Percentiles rank a stretch among this genome's conserved stretches.
phyloP scores from a whole-genome alignment of 92 coral and sea anemone species.

The Epizoanthus illoricatus region DNA sequence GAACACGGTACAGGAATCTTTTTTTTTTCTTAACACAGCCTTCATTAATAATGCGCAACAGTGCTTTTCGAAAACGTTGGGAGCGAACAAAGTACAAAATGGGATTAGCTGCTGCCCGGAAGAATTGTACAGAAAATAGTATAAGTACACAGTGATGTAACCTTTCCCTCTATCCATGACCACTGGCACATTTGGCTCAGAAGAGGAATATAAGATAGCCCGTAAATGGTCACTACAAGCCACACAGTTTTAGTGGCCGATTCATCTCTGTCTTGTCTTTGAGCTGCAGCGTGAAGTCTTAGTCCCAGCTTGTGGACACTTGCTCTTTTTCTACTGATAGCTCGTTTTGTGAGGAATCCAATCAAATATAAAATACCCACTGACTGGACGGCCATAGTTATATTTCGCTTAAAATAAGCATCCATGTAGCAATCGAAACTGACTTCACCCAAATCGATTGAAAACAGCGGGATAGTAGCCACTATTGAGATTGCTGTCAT shows the following conservation, averaged over 20 bases:
- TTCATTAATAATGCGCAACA: background rate
- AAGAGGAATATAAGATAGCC: background rate
- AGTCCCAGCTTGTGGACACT: constrained; percentile 2
- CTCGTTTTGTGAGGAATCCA: constrained; percentile 15
- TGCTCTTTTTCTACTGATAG: background rate
- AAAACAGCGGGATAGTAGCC: background rate
- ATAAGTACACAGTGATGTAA: background rate
- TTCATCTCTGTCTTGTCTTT: constrained; percentile 3
- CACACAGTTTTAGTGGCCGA: constrained; percentile 12
- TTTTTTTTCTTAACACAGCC: too few species aligned
- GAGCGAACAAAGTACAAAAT: constrained; percentile 22
- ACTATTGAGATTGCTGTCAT: background rate
- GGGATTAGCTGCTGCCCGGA: constrained; percentile 15
- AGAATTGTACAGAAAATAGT: background rate
- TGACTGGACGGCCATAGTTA: constrained; percentile 1
- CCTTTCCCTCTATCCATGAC: background rate
- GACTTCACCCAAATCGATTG: constrained; percentile 8
- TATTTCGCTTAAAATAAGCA: background rate
- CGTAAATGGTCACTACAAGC: constrained; percentile 6
- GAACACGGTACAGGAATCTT: background rate
- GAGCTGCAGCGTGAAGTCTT: constrained; percentile 15
- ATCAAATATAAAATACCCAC: background rate
- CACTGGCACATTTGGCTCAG: background rate
- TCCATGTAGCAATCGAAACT: background rate
- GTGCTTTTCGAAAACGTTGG: constrained; percentile 20